Base-by-base conservation (phyloP, 2,888 invertebrate genomes). In the Drosophila prostipennis region DNA sequence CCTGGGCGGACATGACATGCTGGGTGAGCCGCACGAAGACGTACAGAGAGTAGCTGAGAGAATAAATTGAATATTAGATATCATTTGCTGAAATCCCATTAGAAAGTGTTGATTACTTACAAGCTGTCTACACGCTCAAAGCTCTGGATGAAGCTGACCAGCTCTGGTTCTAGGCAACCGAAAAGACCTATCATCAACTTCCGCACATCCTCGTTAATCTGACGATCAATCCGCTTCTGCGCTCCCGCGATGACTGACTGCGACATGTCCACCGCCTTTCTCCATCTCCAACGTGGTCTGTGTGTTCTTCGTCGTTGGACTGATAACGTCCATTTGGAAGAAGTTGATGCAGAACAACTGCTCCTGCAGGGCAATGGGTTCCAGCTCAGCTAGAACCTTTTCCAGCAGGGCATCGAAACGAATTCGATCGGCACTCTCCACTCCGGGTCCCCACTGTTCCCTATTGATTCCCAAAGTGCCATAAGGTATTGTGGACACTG, bases 261-360 rank as follows among this genome's bases (percentile, higher is more conserved):
- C 14, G 89, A 79, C 72, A 90, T 87, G n/a, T 91, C 90, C 7
- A 87, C 79, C 26, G 93, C 93, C 93, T 36, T 91, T 81, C 2
- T 79, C 81, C 88, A 91, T 91, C 80, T 94, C 94, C 52, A 94
- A 89, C 1, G 94, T 94, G 11, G 94, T 94, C 83, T 93, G 93
- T 0, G 94, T 94, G 83, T 94, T 94, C 91, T 92, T 93, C 6
- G 92, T 91, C 36, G 93, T 93, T 1, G 94, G 93, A 87, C 93
- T 94, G 65, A 93, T 87, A 77, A 93, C 93, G 87, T 96, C 96
- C 81, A 98, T 93, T 91, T 97, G 96, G 91, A 99, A 98, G 93
- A 99, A 99, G 71, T 95, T 94, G 16, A 96, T 95, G 91, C 98
- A 98, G 92, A 99, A 99, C 79, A 97, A 96, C 92, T 99, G 98